Evolutionary conservation across 2,888 invertebrate species (phyloP).

Genomic region (Lepidonotus clava): DNA sequence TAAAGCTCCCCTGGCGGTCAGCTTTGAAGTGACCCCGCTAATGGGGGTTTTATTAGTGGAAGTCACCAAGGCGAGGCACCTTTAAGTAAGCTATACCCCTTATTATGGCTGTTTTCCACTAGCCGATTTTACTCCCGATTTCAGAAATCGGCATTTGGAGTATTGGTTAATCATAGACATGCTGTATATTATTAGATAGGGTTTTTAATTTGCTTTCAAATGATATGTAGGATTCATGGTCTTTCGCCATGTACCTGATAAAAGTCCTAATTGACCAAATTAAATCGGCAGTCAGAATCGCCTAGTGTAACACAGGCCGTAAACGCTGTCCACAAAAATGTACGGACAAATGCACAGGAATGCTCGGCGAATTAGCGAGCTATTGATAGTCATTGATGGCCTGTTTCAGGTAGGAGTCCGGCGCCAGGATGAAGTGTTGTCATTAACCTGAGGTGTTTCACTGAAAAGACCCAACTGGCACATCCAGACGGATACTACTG

Average conservation of each 20-base stretch:
- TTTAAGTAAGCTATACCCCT: neutral
- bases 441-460: neutral
- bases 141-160: too few relatives aligned
- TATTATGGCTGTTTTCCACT: too few relatives aligned
- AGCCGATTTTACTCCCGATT: too few relatives aligned
- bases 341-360: neutral
- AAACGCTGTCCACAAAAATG: constrained; percentile 22
- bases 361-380: constrained; percentile 23
- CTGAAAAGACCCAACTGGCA: neutral
- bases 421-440: neutral
- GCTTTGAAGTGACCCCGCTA: neutral
- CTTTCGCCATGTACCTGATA: too few relatives aligned
- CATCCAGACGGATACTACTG: too few relatives aligned
- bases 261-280: too few relatives aligned
- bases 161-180: too few relatives aligned
- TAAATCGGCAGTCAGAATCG: too few relatives aligned
- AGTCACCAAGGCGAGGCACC: neutral
- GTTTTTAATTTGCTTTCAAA: too few relatives aligned
- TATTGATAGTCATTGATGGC: constrained; percentile 38
- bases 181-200: too few relatives aligned
- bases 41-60: constrained; percentile 36
- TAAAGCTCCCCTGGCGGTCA: constrained; percentile 36
- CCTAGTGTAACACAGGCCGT: too few relatives aligned
- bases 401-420: neutral
- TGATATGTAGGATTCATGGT: too few relatives aligned